Conservation (phyloP, 2,113 vertebrate genomes). For the Pygoscelis adeliae region DNA sequence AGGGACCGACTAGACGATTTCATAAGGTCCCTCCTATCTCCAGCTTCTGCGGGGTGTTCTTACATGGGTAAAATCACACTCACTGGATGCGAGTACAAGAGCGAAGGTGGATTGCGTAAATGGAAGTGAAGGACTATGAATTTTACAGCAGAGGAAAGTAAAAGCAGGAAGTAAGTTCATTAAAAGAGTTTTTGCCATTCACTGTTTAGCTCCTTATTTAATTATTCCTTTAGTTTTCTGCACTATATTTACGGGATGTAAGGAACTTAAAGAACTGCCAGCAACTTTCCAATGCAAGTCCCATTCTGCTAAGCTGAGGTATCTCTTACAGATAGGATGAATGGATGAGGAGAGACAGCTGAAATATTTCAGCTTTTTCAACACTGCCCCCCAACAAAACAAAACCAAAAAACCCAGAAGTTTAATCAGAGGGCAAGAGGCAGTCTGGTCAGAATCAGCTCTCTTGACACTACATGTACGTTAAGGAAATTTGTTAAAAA, state of each 20-base stretch:
- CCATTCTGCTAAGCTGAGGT: background rate
- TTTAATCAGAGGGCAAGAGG: background rate
- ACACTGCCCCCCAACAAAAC: background rate
- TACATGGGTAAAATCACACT: background rate
- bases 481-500: background rate
- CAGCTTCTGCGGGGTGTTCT: background rate
- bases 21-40: background rate
- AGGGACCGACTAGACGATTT: background rate
- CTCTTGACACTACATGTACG: background rate
- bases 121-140: background rate
- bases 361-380: background rate
- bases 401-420: background rate
- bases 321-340: background rate
- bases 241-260: background rate
- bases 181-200: background rate
- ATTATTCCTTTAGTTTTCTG: background rate
- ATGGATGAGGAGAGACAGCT: background rate
- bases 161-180: background rate
- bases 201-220: background rate
- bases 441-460: background rate
- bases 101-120: background rate
- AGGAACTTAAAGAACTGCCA: background rate
- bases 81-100: background rate
- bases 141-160: constrained; percentile 12
- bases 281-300: background rate